A percentile compares a stretch with the other conserved stretches of the same genome.
phyloP scores from a whole-genome alignment of 1,140 invertebrate species.

The Zaprionus ornatus region DNA sequence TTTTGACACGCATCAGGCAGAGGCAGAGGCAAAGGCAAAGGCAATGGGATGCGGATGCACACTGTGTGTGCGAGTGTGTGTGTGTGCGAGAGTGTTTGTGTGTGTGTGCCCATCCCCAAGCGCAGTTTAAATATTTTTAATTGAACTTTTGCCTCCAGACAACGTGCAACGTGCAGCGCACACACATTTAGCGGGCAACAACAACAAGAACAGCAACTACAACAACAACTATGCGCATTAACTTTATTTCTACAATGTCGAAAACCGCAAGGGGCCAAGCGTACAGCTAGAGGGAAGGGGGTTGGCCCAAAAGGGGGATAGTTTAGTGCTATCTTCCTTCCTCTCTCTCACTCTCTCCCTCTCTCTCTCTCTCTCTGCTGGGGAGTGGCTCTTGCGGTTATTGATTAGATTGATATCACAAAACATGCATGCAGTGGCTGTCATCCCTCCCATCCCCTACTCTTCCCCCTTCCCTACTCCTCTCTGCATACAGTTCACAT shows the following conservation, averaged over 20 bases:
- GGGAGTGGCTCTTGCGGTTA: constrained; percentile 63
- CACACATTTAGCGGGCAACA: constrained; percentile 13
- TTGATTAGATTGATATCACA: constrained; percentile 70
- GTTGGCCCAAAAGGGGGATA: not conserved
- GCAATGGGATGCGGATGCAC: constrained; percentile 35
- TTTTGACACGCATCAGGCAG: constrained; percentile 70
- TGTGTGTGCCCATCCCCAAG: constrained; percentile 28
- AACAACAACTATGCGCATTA: constrained; percentile 34
- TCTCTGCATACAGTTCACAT: constrained; percentile 28
- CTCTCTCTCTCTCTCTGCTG: not conserved
- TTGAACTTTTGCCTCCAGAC: constrained; percentile 72
- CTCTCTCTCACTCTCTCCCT: not conserved
- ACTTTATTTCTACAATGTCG: constrained; percentile 48
- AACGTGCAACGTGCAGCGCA: constrained; percentile 22
- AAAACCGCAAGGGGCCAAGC: constrained; percentile 36
- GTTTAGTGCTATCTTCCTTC: not conserved
- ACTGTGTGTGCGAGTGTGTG: constrained; percentile 21
- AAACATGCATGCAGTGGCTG: constrained; percentile 36
- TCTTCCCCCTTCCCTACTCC: not conserved
- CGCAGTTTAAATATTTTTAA: constrained; percentile 77
- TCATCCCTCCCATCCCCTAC: not conserved
- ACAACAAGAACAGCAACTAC: constrained; percentile 27
- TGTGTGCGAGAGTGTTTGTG: constrained; percentile 17
- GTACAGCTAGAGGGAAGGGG: not conserved
- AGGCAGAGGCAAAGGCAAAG: not conserved